Conservation (phyloP, 2,113 vertebrate genomes). For the Sinocyclocheilus maitianheensis region DNA sequence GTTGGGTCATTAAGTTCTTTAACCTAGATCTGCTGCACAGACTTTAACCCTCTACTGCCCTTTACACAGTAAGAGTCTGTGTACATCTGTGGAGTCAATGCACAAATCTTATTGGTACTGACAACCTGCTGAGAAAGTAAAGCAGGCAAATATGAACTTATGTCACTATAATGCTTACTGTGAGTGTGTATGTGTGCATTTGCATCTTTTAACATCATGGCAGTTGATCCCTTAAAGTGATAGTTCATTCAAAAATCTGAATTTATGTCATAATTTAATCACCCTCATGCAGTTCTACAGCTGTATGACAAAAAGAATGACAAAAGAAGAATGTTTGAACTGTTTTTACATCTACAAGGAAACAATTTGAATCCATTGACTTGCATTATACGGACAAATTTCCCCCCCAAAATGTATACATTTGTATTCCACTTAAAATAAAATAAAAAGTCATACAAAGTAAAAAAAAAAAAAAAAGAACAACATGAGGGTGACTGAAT, state of each 20-base stretch:
- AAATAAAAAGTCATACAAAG: no score
- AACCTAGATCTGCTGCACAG: constrained; percentile 54
- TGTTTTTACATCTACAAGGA: no score
- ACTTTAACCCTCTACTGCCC: constrained; percentile 48
- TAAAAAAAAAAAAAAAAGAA: no score
- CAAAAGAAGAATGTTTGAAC: no score
- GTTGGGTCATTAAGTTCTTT: constrained; percentile 68
- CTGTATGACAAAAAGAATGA: no score
- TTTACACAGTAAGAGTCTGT: constrained; percentile 36
- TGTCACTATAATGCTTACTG: not conserved
- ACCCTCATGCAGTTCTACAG: no score
- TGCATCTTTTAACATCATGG: not conserved
- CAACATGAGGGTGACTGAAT: no score
- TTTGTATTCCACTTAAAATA: no score
- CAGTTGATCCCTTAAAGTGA: not conserved
- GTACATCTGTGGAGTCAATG: constrained; percentile 3
- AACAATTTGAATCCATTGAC: no score
- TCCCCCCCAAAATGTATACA: no score
- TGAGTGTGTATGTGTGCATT: not conserved
- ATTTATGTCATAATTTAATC: not conserved
- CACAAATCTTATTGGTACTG: not conserved
- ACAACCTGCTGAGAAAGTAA: not conserved
- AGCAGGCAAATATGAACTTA: not conserved
- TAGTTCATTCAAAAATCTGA: not conserved
- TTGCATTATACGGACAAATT: no score